phyloP scores from a whole-genome alignment of 2,113 vertebrate genomes.

The Tylochromis polylepis region DNA sequence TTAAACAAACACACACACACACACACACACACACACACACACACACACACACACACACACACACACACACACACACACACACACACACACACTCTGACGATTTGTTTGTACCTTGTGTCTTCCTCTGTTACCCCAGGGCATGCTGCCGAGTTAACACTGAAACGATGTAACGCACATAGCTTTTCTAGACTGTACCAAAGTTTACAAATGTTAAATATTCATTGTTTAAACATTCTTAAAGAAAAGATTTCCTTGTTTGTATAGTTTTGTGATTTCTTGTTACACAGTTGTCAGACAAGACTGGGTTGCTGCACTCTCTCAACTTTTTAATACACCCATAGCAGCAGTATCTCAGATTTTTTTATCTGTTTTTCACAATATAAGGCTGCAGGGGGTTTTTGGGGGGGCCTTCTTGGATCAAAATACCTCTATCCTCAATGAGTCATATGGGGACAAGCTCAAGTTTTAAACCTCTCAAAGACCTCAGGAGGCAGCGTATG shows the following conservation, averaged over 20 bases:
- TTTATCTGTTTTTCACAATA: not conserved
- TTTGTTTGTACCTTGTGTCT: not conserved
- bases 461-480: not conserved
- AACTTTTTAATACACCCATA: not conserved
- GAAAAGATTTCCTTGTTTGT: not conserved
- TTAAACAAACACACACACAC: not conserved
- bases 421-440: not conserved
- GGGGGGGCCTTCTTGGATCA: not conserved
- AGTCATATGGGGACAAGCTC: not conserved
- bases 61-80: too few species aligned
- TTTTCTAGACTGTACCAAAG: not conserved
- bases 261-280: not conserved
- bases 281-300: not conserved
- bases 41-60: too few species aligned
- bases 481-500: not conserved
- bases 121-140: not conserved
- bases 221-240: not conserved
- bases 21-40: not conserved
- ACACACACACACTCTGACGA: not conserved
- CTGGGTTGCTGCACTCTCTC: accelerated
- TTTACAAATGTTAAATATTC: not conserved
- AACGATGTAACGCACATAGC: not conserved
- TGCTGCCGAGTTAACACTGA: not conserved
- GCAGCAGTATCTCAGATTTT: not conserved
- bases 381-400: not conserved